Base-by-base conservation (phyloP, 2,888 invertebrate species). In the Lasioglossum leucozonium region DNA sequence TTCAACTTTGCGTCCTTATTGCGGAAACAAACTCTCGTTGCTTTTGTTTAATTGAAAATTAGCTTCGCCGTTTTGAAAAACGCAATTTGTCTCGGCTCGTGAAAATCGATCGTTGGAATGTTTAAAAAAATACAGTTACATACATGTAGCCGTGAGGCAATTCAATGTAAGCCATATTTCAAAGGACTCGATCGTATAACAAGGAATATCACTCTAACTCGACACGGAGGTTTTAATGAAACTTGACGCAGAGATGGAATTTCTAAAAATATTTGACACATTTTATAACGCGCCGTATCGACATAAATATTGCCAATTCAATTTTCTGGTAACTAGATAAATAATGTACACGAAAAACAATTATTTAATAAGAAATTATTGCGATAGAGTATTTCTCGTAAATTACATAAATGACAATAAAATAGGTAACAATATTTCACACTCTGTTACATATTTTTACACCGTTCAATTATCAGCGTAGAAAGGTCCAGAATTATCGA, bases 171-270 rank as follows among this genome's bases (percentile, higher is more conserved):
- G 11, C 55, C n/a, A 55, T 55, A 55, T 55, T 55, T 55, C 55
- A 55, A n/a, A 55, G 55, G n/a, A 55, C 55, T 55, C 55, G 0
- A n/a, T 22, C 4, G n/a, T n/a, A 55, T 11, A n/a, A 55, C 55
- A n/a, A 55, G 55, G 55, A 55, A 55, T n/a, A n/a, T 55, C 55
- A 55, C 55, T 55, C 55, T 55, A 55, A n/a, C n/a, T 55, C n/a
- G 11, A n/a, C 55, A n/a, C 11, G 55, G 10, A n/a, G 11, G 55
- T n/a, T 11, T 55, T 55, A 55, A 55, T 11, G 1, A n/a, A n/a
- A n/a, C 55, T 55, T n/a, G 11, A 11, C 55, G 4, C 55, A 4
- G n/a, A 55, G 55, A 55, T n/a, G 11, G n/a, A n/a, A 55, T n/a
- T 4, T n/a, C 55, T n/a, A 55, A 55, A n/a, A 11, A n/a, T 11